Evolutionary conservation across 92 coral and sea anemone genomes (phyloP).

Genomic region (Palythoa grandis): DNA sequence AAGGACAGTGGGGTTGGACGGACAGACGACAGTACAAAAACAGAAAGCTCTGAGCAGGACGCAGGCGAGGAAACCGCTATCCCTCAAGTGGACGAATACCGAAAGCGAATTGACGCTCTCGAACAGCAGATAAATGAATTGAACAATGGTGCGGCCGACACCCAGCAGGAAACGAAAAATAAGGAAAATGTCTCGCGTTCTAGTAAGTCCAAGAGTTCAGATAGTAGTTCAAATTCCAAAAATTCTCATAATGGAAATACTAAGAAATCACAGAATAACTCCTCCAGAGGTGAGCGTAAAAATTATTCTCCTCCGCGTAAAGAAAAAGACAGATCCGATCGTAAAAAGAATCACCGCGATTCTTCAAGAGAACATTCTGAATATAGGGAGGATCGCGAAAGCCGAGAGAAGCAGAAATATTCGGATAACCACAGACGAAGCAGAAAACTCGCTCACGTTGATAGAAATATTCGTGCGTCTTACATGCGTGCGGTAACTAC

Average conservation of each 20-base stretch:
- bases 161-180: slow-evolving; percentile 53
- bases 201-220: slow-evolving; percentile 53
- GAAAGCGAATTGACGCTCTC: slow-evolving; percentile 52
- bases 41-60: slow-evolving; percentile 95
- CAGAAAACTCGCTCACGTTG: slow-evolving; percentile 78
- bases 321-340: slow-evolving; percentile 70
- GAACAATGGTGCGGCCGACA: slow-evolving; percentile 40
- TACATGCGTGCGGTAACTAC: slow-evolving; percentile 83
- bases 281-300: slow-evolving; percentile 64
- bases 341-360: slow-evolving; percentile 66
- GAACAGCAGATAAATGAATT: slow-evolving; percentile 56
- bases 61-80: slow-evolving; percentile 69
- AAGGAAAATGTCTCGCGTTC: slow-evolving; percentile 61
- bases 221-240: slow-evolving; percentile 54
- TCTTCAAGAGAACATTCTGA: slow-evolving; percentile 67
- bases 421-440: slow-evolving; percentile 73
- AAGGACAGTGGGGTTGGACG: slow-evolving; percentile 97
- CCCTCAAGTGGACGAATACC: slow-evolving; percentile 56
- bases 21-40: slow-evolving; percentile 92
- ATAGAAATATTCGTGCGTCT: slow-evolving; percentile 88
- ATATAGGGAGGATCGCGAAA: slow-evolving; percentile 60
- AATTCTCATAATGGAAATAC: slow-evolving; percentile 56
- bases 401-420: slow-evolving; percentile 64
- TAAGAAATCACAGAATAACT: slow-evolving; percentile 62
- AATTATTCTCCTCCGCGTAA: slow-evolving; percentile 73